Evolutionary conservation across 2,113 vertebrate genomes (phyloP).

Genomic region (Maccullochella peelii): DNA sequence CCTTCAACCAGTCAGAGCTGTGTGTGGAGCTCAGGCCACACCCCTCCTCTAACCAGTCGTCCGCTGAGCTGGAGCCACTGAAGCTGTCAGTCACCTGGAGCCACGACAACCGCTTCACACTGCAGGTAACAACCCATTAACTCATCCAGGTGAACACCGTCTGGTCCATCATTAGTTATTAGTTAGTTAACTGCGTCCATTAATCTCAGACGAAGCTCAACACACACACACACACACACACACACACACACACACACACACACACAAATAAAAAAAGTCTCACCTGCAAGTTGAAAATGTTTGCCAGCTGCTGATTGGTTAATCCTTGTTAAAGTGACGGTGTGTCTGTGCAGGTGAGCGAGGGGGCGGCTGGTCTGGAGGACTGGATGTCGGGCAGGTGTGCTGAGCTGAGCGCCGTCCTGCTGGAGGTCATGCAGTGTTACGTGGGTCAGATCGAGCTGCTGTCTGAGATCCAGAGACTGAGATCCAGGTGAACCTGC

Average conservation of each 20-base stretch:
- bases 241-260: no score
- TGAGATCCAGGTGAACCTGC: conserved; percentile 76
- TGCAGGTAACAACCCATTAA: conserved; percentile 68
- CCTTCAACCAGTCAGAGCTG: conserved; percentile 72
- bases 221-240: no score
- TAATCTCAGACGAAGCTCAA: no score
- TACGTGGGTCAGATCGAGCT: conserved; percentile 78
- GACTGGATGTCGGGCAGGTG: conserved; percentile 45
- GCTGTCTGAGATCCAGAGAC: conserved; percentile 80
- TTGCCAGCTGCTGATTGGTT: not conserved
- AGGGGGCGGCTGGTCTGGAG: conserved; percentile 66
- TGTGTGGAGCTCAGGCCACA: conserved; percentile 75
- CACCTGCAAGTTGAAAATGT: no score
- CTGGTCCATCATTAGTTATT: no score
- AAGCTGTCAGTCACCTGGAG: conserved; percentile 71
- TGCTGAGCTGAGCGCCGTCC: conserved; percentile 66
- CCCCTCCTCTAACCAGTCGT: not conserved
- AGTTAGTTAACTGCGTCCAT: no score
- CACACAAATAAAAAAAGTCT: no score
- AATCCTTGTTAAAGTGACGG: not conserved
- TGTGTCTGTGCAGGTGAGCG: conserved; percentile 55
- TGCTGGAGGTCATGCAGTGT: conserved; percentile 75
- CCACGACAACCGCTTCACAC: conserved; percentile 64
- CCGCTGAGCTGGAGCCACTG: conserved; percentile 70
- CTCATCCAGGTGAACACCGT: not conserved